phyloP scores from a whole-genome alignment of 2,797 vertebrate species.

The Danio jaintianensis region DNA sequence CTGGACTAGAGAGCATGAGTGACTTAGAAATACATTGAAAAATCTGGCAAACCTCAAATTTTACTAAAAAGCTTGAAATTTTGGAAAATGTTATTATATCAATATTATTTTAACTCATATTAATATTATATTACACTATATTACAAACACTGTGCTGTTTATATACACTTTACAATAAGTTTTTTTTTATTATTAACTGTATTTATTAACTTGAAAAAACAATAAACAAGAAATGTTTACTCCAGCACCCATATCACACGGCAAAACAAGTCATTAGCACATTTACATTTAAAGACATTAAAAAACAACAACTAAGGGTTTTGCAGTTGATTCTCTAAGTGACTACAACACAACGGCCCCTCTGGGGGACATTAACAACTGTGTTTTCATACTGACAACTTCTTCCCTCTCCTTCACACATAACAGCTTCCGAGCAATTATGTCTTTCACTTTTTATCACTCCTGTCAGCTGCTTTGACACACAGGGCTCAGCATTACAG shows the following conservation, averaged over 20 bases:
- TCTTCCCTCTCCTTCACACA: neutral
- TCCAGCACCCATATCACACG: neutral
- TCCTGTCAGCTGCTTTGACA: neutral
- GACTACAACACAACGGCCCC: neutral
- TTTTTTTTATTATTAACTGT: too few species aligned
- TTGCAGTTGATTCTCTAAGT: neutral
- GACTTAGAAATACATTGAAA: too few species aligned
- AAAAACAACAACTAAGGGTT: neutral
- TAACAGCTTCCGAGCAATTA: slow-evolving; percentile 10
- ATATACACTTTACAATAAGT: too few species aligned
- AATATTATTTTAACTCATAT: too few species aligned
- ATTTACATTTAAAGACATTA: slow-evolving; percentile 33
- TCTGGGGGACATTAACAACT: neutral
- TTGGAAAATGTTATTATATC: too few species aligned
- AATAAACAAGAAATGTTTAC: neutral
- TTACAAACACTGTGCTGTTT: too few species aligned
- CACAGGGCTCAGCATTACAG: neutral
- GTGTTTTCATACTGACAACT: neutral
- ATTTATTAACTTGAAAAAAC: too few species aligned
- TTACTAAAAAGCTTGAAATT: too few species aligned
- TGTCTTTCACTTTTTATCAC: slow-evolving; percentile 7
- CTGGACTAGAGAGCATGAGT: too few species aligned
- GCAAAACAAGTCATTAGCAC: neutral
- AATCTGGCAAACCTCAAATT: too few species aligned
- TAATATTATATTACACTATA: too few species aligned